A percentile compares a stretch with the other conserved stretches of the same genome.
phyloP scores from a whole-genome alignment of 2,888 invertebrate species.

The Macroteleia sp. region DNA sequence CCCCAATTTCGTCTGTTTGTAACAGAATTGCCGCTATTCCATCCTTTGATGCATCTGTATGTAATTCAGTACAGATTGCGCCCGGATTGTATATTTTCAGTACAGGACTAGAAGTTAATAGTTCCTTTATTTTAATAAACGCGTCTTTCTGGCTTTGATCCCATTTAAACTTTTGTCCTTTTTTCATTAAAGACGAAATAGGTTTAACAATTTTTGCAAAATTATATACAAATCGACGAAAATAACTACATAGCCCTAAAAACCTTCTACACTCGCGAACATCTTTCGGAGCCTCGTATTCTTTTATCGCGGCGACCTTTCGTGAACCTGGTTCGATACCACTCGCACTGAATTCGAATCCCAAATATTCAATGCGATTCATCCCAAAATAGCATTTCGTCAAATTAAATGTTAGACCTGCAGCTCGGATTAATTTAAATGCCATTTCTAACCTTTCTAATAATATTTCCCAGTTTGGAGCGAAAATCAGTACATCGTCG shows the following conservation, averaged over 20 bases:
- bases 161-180: not conserved
- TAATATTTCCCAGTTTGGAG: constrained; percentile 64
- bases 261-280: not conserved
- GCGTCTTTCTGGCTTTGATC: not conserved
- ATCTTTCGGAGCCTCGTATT: constrained; percentile 11
- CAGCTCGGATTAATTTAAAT: constrained; percentile 62
- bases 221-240: not conserved
- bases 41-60: not conserved
- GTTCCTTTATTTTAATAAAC: not conserved
- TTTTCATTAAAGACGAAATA: not conserved
- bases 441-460: constrained; percentile 62
- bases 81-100: not conserved
- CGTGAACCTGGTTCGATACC: constrained; percentile 42
- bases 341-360: not conserved
- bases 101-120: not conserved
- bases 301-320: constrained; percentile 61
- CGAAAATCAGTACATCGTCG: constrained; percentile 72
- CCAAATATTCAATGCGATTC: constrained; percentile 69
- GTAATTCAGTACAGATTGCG: not conserved
- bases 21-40: not conserved
- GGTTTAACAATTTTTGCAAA: not conserved
- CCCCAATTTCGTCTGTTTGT: not conserved
- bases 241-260: not conserved
- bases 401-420: constrained; percentile 70
- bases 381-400: constrained; percentile 70